Base-by-base conservation (phyloP, 2,888 invertebrate species). In the Hololepta plana region DNA sequence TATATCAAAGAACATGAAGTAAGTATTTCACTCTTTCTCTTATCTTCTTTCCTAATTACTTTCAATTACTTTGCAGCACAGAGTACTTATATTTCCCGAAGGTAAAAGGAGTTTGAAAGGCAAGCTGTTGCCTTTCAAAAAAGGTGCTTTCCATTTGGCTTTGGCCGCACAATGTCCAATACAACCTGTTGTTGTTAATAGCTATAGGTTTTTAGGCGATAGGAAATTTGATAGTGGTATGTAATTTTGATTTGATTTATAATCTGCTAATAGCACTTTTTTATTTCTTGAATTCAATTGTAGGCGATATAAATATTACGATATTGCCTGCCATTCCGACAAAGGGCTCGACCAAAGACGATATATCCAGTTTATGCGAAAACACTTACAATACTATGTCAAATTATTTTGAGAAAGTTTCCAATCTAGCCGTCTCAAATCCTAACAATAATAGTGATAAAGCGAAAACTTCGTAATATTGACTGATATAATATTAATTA, bases 81-180 rank as follows among this genome's bases (percentile, higher is more conserved):
- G 76, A 51, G 58, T 93, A 26, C 64, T 85, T 47, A 65, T 95
- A 33, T 95, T 88, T 51, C 91, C 93, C 1, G 93, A 95, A 57
- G 93, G 93, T 9, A 91, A 91, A 4, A 62, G 95, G 33, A 73
- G 77, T 46, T 64, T 67, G n/a, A 67, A 66, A 3, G 75, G 72
- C 15, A 66, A 67, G 13, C 55, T 95, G 42, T 55, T 90, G 39
- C 84, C 88, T 2, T 91, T 95, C 55, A 90, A 95, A 49, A 95
- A 93, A 51, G 93, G 93, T 5, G 90, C 88, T 3, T 95, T 96
- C 59, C 87, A 91, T 54, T 72, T 93, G 35, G 93, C 95, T 0
- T 59, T 90, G 34, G 69, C 73, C 36, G 76, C 81, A 4, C 70
- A 71, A 45, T 72, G 82, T 32, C 84, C 88, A 3, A 74, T 93